Evolutionary conservation across 2,797 vertebrate genomes (phyloP), one percentile per base, ranked within the genome.

Genomic region (Oceanodroma leucorhoa): DNA sequence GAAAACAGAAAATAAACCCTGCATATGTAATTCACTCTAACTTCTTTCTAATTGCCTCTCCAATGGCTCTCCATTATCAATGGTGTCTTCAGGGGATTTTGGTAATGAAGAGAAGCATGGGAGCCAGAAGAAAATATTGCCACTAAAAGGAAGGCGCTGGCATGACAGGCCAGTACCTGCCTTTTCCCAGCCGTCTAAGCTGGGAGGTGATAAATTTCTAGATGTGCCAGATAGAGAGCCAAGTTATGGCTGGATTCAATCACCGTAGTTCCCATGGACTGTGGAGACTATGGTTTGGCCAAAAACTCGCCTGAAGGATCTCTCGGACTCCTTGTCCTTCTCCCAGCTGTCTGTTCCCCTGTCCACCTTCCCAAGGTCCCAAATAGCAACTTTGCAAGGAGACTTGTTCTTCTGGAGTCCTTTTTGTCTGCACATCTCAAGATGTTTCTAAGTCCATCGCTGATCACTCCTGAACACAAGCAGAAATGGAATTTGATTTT

Each of bases 1-100:
- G 97, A 96, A 98, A 97, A 98, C 97, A 98, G 97, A 97, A 98
- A 98, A 97, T 97, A 98, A 98, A 97, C 97, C 97, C 94, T 94
- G 96, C 54, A 88, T 96, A 92, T 95, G 94, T 97, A 97, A 97
- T 97, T 97, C 90, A n/a, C 93, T 96, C 95, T 97, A 97, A 97
- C 90, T 96, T 97, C 97, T 97, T 97, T 97, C 93, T 97, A 97
- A 98, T 97, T 97, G 97, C 96, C 94, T 97, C 95, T 90, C 83
- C 5, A 24, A 84, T 79, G 95, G 86, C 83, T 96, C 93, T 94
- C 93, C 94, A 93, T 69, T 92, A 87, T 93, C 94, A 75, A 3
- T 71, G 88, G 64, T 92, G 86, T 94, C 95, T 94, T 94, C 2
- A 0, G 95, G 95, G 88, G 50, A 83, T 94, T 93, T 92, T 75